Conservation (phyloP, 2,797 vertebrate species). For the Myiotriccus ornatus region DNA sequence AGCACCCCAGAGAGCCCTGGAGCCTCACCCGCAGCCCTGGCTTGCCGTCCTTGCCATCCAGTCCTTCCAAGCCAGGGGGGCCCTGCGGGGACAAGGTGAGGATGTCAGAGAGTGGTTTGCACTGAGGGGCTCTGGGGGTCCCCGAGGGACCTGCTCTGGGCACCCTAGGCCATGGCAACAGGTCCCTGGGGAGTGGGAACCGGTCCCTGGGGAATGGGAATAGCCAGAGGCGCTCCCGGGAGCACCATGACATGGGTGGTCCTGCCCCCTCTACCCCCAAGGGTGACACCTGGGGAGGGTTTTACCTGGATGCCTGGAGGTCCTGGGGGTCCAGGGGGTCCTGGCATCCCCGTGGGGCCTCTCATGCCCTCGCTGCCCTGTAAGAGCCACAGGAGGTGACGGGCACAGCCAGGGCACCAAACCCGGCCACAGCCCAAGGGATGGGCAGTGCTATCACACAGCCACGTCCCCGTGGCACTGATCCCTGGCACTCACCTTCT, state of each 20-base stretch:
- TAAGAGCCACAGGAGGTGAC: neutral
- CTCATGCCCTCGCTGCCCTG: conserved; percentile 85
- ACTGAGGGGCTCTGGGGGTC: neutral
- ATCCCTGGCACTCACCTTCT: conserved; percentile 79
- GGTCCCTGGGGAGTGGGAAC: neutral
- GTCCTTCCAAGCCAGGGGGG: conserved; percentile 87
- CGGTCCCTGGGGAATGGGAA: neutral
- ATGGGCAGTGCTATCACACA: neutral
- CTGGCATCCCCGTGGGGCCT: conserved; percentile 84
- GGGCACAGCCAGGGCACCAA: rapidly evolving
- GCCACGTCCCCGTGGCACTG: rapidly evolving
- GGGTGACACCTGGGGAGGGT: neutral
- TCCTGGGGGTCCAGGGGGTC: conserved; percentile 84
- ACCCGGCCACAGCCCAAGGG: rapidly evolving
- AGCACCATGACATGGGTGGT: rapidly evolving
- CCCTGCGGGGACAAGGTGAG: conserved; percentile 75
- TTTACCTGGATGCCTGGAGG: conserved; percentile 88
- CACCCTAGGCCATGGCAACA: neutral
- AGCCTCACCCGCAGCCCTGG: conserved; percentile 85
- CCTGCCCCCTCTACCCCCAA: neutral
- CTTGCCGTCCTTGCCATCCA: conserved; percentile 93
- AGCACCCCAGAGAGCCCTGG: rapidly evolving
- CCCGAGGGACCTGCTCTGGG: rapidly evolving
- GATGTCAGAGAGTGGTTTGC: neutral
- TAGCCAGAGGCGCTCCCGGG: rapidly evolving